Conservation (phyloP, 2,888 invertebrate genomes). For the Eristalis pertinax region DNA sequence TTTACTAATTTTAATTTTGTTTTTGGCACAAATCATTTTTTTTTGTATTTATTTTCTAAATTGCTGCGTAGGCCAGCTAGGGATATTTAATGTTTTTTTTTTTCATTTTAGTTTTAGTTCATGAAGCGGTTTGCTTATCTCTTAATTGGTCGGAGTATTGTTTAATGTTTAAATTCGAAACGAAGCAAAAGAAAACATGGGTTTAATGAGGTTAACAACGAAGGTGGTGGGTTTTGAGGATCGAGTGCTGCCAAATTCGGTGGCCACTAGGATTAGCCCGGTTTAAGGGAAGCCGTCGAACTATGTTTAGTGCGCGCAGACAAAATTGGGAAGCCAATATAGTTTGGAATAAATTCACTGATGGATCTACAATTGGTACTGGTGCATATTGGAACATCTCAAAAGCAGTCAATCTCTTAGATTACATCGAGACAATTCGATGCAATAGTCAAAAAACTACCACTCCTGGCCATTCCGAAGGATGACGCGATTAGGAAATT, state of each 20-base stretch:
- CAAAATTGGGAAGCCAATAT: too few species aligned
- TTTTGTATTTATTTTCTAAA: slow-evolving; percentile 19
- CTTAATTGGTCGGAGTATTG: slow-evolving; percentile 48
- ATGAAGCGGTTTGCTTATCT: slow-evolving; percentile 34
- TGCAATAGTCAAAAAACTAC: too few species aligned
- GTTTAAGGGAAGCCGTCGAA: too few species aligned
- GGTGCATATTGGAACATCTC: too few species aligned
- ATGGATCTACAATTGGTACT: too few species aligned
- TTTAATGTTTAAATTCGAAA: neutral
- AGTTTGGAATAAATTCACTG: too few species aligned
- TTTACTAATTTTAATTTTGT: slow-evolving; percentile 31
- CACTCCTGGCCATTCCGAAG: too few species aligned
- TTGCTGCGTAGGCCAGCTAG: neutral
- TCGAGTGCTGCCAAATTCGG: neutral
- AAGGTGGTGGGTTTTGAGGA: neutral
- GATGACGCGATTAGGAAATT: too few species aligned
- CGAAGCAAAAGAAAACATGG: neutral
- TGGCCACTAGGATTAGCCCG: too few species aligned
- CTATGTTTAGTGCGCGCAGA: too few species aligned
- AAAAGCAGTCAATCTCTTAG: too few species aligned
- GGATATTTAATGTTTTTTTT: neutral
- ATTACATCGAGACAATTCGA: too few species aligned
- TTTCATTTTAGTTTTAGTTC: neutral
- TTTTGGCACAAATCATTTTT: slow-evolving; percentile 61
- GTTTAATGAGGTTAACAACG: neutral